These are phyloP conservation scores for Caenorhabditis sp. DNA, from an alignment of 2,888 invertebrate species.

Conservation along the genomic window DNA sequence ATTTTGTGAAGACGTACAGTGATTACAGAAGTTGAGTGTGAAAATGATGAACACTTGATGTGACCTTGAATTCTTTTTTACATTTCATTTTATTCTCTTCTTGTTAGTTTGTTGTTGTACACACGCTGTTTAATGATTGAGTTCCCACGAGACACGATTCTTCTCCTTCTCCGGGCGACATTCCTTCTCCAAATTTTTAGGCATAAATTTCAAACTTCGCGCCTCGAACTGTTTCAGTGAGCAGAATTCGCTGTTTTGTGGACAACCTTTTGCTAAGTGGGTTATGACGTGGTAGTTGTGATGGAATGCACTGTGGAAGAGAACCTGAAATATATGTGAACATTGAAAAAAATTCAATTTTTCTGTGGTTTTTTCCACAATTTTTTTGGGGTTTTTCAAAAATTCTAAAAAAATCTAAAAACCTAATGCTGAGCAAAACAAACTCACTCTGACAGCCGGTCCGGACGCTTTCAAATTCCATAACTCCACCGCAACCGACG, in stretches of 20 bases:
- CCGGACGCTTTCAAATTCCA: constrained; percentile 58
- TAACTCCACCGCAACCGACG: constrained; percentile 62
- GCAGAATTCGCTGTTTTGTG: constrained; percentile 52
- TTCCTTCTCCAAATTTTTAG: constrained; percentile 6
- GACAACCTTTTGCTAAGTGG: constrained; percentile 59
- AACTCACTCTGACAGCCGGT: constrained; percentile 51
- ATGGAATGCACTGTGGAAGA: constrained; percentile 65
- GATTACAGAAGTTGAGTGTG: background rate
- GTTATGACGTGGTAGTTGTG: constrained; percentile 62
- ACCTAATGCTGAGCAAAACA: no score
- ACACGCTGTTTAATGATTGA: background rate
- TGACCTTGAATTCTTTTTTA: background rate
- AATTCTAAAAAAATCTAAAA: background rate
- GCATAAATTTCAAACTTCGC: constrained; percentile 22
- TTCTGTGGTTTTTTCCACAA: no score
- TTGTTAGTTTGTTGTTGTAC: background rate
- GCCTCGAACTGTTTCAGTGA: constrained; percentile 45
- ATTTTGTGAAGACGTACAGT: background rate
- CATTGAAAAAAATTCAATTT: no score
- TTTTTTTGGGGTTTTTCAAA: background rate
- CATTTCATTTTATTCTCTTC: background rate
- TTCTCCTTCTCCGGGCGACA: background rate
- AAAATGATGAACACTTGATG: background rate
- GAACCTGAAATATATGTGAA: constrained; percentile 29
- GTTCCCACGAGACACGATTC: background rate